Conservation (phyloP, 2,113 vertebrate genomes). For the Toxostoma redivivum region DNA sequence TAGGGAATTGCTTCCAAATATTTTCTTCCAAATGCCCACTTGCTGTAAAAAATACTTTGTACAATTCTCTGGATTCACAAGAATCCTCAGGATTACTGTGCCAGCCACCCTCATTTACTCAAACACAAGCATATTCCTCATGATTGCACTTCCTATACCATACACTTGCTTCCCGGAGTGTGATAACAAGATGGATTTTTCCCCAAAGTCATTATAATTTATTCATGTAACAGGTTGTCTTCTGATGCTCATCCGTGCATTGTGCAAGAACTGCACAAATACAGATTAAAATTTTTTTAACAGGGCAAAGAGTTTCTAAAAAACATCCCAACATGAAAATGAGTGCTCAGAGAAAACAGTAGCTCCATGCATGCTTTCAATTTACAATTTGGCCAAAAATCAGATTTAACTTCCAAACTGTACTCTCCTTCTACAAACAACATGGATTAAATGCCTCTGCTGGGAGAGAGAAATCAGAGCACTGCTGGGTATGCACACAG, state of each 20-base stretch:
- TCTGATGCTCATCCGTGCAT: background rate
- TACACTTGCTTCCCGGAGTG: background rate
- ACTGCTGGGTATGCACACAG: background rate
- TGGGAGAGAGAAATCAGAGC: background rate
- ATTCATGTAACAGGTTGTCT: background rate
- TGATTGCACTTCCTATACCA: background rate
- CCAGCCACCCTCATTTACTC: background rate
- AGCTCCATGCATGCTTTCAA: background rate
- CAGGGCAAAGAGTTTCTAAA: background rate
- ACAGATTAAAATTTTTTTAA: conserved; percentile 6
- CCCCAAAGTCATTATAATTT: background rate
- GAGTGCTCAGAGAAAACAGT: background rate
- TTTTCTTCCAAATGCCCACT: background rate
- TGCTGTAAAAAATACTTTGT: background rate
- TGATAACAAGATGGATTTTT: background rate
- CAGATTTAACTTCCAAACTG: background rate
- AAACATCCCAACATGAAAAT: background rate
- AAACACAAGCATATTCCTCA: background rate
- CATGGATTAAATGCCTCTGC: background rate
- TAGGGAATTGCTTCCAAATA: background rate
- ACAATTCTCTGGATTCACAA: background rate
- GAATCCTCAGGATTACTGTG: background rate
- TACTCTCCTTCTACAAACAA: background rate
- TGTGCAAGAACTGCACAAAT: conserved; percentile 11
- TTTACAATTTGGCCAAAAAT: background rate